A percentile compares a stretch with the other conserved stretches of the same genome.
Evolutionary conservation across 1,140 invertebrate species (phyloP).

Genomic region (Papilio polyxenes): DNA sequence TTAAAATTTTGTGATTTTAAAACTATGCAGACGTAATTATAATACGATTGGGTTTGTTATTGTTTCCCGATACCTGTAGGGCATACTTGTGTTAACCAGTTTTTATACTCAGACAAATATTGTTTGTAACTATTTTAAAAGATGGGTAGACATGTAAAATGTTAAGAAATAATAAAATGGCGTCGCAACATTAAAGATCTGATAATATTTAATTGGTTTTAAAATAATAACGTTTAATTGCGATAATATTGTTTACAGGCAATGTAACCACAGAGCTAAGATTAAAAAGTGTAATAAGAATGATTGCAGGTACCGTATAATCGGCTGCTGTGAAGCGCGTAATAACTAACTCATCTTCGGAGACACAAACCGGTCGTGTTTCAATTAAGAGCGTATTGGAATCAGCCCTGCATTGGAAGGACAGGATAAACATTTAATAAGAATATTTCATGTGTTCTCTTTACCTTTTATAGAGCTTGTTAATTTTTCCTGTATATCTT

Average conservation of each 20-base stretch:
- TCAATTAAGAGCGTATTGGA: slow-evolving; percentile 55
- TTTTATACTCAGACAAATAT: too few species aligned
- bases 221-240: not conserved
- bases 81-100: too few species aligned
- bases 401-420: slow-evolving; percentile 31
- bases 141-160: not conserved
- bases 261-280: slow-evolving; percentile 1
- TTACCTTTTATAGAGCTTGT: too few species aligned
- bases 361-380: slow-evolving; percentile 50
- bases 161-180: not conserved
- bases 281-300: slow-evolving; percentile 19
- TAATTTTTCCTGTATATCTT: too few species aligned
- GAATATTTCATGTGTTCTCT: not conserved
- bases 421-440: slow-evolving; percentile 1
- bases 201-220: not conserved
- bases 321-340: slow-evolving; percentile 27
- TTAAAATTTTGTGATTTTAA: too few species aligned
- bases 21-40: too few species aligned
- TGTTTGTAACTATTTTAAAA: too few species aligned
- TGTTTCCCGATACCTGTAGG: too few species aligned
- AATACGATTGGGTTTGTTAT: too few species aligned
- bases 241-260: not conserved
- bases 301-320: slow-evolving; percentile 34
- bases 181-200: not conserved
- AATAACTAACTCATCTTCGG: slow-evolving; percentile 51